These are phyloP conservation scores for Stenurella melanura DNA, from an alignment of 2,888 invertebrate species.

Conservation along the genomic window DNA sequence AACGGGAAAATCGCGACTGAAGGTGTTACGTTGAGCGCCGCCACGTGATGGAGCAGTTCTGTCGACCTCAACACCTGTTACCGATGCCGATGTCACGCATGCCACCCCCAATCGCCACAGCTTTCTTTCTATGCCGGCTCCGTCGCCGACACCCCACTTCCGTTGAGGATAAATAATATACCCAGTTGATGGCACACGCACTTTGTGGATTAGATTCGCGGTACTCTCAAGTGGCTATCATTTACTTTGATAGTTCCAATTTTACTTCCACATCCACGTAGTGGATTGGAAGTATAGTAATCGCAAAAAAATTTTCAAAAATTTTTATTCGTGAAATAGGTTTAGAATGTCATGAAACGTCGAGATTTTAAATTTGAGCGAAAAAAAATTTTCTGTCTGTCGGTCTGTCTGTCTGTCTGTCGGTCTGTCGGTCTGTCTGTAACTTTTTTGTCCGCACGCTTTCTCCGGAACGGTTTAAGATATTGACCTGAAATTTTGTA, in stretches of 20 bases:
- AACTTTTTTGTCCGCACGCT: too few species aligned
- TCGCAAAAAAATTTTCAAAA: too few species aligned
- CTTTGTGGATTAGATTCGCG: background rate
- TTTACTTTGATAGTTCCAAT: background rate
- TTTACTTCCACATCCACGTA: background rate
- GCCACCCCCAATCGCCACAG: constrained; percentile 23
- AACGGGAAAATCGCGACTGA: constrained; percentile 4
- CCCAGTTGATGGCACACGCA: background rate
- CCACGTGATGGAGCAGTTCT: constrained; percentile 51
- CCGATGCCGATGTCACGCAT: constrained; percentile 39
- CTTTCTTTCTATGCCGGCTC: constrained; percentile 1
- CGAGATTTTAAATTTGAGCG: too few species aligned
- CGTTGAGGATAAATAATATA: background rate
- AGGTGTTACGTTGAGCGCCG: constrained; percentile 46
- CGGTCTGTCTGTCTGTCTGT: too few species aligned
- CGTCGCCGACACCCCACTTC: background rate
- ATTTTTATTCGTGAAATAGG: too few species aligned
- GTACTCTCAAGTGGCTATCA: background rate
- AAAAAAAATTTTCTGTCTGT: too few species aligned
- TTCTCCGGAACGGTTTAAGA: too few species aligned
- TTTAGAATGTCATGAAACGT: too few species aligned
- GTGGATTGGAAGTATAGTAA: too few species aligned
- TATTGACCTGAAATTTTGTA: too few species aligned
- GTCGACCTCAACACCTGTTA: constrained; percentile 53
- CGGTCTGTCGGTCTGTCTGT: too few species aligned